phyloP scores from a whole-genome alignment of 1,140 invertebrate species.

The Drosophila tristis region DNA sequence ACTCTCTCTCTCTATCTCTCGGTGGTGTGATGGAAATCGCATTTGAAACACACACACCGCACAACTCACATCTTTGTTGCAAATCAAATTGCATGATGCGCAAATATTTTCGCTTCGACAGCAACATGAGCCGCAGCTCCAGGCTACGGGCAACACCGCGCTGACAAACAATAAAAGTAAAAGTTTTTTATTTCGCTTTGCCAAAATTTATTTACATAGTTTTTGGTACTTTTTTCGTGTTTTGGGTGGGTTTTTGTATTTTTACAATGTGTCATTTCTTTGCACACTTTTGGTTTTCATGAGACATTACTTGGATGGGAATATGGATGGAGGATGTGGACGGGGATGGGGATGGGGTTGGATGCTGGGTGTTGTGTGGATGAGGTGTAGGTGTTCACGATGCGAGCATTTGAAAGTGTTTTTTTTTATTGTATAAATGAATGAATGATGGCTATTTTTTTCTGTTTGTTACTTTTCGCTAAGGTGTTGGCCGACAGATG shows the following conservation, averaged over 20 bases:
- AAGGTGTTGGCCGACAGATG: conserved; percentile 44
- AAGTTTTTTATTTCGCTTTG: conserved; percentile 63
- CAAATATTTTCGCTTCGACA: conserved; percentile 62
- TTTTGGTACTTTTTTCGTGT: conserved; percentile 40
- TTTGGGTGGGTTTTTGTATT: conserved; percentile 15
- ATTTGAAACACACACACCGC: conserved; percentile 35
- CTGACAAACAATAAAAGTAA: conserved; percentile 63
- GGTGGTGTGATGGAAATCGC: conserved; percentile 45
- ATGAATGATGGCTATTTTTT: conserved; percentile 16
- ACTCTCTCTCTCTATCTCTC: background rate
- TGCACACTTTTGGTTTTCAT: conserved; percentile 73
- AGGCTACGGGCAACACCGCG: no score
- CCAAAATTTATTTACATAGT: conserved; percentile 66
- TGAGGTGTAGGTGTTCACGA: conserved; percentile 58
- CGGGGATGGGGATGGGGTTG: conserved; percentile 4
- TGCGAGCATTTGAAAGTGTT: conserved; percentile 59
- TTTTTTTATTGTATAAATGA: conserved; percentile 25
- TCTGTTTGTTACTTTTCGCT: background rate
- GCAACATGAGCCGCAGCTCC: conserved; percentile 16
- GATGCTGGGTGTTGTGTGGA: conserved; percentile 32
- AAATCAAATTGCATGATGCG: conserved; percentile 79
- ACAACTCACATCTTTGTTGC: conserved; percentile 51
- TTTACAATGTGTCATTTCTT: conserved; percentile 69
- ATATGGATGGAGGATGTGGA: conserved; percentile 27
- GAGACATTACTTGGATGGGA: conserved; percentile 57